A percentile compares a stretch with the other conserved stretches of the same genome.
These are phyloP conservation scores for Lepetodrilus schrolli DNA, from an alignment of 2,888 invertebrate genomes.

Conservation along the genomic window DNA sequence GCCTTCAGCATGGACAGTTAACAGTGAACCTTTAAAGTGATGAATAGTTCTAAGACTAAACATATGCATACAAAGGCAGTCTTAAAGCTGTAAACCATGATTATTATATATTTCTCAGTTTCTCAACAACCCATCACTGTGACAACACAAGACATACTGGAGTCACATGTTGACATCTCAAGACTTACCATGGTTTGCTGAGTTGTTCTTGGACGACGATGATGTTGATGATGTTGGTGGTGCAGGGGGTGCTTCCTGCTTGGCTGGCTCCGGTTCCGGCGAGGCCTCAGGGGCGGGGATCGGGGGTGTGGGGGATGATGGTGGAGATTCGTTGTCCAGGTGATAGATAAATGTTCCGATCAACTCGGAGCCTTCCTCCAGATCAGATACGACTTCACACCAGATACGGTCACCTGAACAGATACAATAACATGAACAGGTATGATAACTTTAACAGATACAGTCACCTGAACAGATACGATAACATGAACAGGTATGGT, in stretches of 20 bases:
- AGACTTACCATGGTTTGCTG: conserved; percentile 44
- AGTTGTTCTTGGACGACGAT: conserved; percentile 22
- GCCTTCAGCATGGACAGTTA: no score
- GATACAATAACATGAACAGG: no score
- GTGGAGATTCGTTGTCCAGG: conserved; percentile 30
- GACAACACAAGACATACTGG: no score
- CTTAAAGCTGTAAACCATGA: no score
- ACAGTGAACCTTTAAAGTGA: no score
- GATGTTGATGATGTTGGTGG: not conserved
- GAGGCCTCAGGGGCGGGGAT: not conserved
- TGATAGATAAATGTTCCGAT: conserved; percentile 61
- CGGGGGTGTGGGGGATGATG: not conserved
- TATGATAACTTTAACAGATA: not conserved
- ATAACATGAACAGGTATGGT: no score
- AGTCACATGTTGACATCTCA: not conserved
- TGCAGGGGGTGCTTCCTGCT: not conserved
- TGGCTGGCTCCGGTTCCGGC: conserved; percentile 1
- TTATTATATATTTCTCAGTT: no score
- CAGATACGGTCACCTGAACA: conserved; percentile 63
- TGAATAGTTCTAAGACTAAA: no score
- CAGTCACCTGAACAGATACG: no score
- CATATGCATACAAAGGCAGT: no score
- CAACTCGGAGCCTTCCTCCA: conserved; percentile 61
- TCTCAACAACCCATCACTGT: no score
- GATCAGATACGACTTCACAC: conserved; percentile 66